Evolutionary conservation across 2,888 invertebrate genomes (phyloP).

Genomic region (Plagodis pulveraria): DNA sequence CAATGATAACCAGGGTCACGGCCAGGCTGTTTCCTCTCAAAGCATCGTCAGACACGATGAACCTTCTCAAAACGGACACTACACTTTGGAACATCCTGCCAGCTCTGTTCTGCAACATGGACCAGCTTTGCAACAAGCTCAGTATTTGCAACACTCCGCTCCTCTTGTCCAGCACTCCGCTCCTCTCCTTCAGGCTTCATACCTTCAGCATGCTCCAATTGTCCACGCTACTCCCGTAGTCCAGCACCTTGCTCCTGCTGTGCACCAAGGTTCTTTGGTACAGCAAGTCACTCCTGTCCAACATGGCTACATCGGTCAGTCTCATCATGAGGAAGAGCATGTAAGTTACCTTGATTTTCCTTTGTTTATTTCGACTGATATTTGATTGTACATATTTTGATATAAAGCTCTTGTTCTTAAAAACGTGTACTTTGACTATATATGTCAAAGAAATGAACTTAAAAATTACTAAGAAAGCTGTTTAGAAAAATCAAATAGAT

Average conservation of each 20-base stretch:
- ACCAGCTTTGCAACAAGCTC: conserved; percentile 37
- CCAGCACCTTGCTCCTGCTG: conserved; percentile 50
- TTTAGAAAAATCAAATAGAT: too few relatives aligned
- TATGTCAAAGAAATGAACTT: too few relatives aligned
- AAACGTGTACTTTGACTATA: too few relatives aligned
- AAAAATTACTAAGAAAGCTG: too few relatives aligned
- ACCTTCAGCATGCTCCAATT: conserved; percentile 45
- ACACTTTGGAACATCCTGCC: conserved; percentile 42
- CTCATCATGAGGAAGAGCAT: conserved; percentile 57
- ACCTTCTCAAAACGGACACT: conserved; percentile 52
- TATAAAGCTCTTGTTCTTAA: too few relatives aligned
- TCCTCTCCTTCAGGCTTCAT: conserved; percentile 39
- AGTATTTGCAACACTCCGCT: conserved; percentile 33
- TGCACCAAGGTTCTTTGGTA: conserved; percentile 45
- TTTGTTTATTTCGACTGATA: too few relatives aligned
- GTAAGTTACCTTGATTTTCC: conserved; percentile 49
- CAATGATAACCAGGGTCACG: conserved; percentile 56
- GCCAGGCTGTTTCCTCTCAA: conserved; percentile 73
- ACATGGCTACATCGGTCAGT: conserved; percentile 49
- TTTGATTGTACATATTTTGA: too few relatives aligned
- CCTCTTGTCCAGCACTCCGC: conserved; percentile 30
- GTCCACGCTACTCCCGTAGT: conserved; percentile 49
- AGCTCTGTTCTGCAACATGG: conserved; percentile 41
- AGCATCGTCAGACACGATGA: conserved; percentile 74
- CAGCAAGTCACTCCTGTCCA: conserved; percentile 47